Evolutionary conservation across 1,140 invertebrate genomes (phyloP).

Genomic region (Pseudobourletiella spinata): DNA sequence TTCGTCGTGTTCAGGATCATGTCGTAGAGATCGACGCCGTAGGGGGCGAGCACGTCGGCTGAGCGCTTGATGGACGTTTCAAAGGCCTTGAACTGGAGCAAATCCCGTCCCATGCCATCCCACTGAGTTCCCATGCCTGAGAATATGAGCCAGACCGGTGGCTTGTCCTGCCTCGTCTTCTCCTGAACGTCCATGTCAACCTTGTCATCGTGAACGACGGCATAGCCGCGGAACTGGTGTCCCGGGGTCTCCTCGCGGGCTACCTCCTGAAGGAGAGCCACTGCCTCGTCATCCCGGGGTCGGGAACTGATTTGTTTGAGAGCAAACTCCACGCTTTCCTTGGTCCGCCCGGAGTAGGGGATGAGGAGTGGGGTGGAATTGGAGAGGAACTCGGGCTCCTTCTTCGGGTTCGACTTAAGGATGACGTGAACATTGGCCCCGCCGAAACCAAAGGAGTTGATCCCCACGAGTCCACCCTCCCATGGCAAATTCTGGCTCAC

Average conservation of each 20-base stretch:
- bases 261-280: slow-evolving; percentile 64
- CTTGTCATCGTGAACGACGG: slow-evolving; percentile 49
- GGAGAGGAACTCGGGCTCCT: slow-evolving; percentile 45
- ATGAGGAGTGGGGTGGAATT: slow-evolving; percentile 58
- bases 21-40: slow-evolving; percentile 69
- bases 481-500: slow-evolving; percentile 68
- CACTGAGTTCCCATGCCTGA: slow-evolving; percentile 96
- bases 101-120: slow-evolving; percentile 79
- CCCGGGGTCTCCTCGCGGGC: slow-evolving; percentile 57
- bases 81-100: slow-evolving; percentile 74
- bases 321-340: slow-evolving; percentile 57
- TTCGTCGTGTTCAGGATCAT: slow-evolving; percentile 64
- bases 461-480: slow-evolving; percentile 71
- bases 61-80: slow-evolving; percentile 63
- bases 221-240: slow-evolving; percentile 67
- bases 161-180: slow-evolving; percentile 45
- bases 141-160: slow-evolving; percentile 88
- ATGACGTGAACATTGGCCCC: slow-evolving; percentile 91
- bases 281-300: slow-evolving; percentile 61
- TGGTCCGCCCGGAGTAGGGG: slow-evolving; percentile 71
- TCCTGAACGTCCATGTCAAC: slow-evolving; percentile 40
- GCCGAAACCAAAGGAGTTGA: slow-evolving; percentile 90
- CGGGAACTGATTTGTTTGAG: slow-evolving; percentile 41
- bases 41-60: slow-evolving; percentile 61
- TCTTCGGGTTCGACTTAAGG: slow-evolving; percentile 66